Conservation (phyloP, 2,888 invertebrate genomes). For the Aspidiotus rigidus region DNA sequence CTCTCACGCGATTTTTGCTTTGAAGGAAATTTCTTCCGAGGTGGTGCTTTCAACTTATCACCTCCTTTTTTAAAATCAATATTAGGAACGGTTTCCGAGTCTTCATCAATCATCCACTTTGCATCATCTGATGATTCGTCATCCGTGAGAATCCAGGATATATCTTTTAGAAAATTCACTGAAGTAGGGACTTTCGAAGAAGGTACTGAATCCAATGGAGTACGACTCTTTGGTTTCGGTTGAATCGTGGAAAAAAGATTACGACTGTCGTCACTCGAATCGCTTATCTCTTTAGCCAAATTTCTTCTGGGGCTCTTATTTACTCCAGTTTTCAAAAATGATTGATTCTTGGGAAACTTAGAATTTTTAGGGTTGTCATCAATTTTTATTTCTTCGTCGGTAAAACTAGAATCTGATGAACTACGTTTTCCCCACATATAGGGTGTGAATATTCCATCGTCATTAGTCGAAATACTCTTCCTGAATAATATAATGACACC, state of each 20-base stretch:
- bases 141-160: slow-evolving; percentile 11
- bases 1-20: neutral
- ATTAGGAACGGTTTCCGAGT: neutral
- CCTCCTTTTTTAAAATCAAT: neutral
- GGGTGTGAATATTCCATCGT: slow-evolving; percentile 28
- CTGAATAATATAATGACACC: neutral
- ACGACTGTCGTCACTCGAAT: neutral
- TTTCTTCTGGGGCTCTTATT: neutral
- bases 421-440: slow-evolving; percentile 15
- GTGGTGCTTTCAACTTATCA: neutral
- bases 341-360: neutral
- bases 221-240: too few relatives aligned
- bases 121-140: neutral
- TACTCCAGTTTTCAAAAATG: neutral
- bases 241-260: neutral
- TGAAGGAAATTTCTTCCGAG: neutral
- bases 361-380: neutral
- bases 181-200: neutral
- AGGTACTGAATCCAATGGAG: neutral
- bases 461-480: slow-evolving; percentile 6
- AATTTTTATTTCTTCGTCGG: slow-evolving; percentile 10
- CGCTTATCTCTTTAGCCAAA: neutral
- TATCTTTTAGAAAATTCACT: neutral
- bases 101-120: neutral
- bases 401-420: slow-evolving; percentile 12